Evolutionary conservation across 2,888 invertebrate genomes (phyloP), one percentile per base, ranked within the genome.

Genomic region (Tortricodes alternella): DNA sequence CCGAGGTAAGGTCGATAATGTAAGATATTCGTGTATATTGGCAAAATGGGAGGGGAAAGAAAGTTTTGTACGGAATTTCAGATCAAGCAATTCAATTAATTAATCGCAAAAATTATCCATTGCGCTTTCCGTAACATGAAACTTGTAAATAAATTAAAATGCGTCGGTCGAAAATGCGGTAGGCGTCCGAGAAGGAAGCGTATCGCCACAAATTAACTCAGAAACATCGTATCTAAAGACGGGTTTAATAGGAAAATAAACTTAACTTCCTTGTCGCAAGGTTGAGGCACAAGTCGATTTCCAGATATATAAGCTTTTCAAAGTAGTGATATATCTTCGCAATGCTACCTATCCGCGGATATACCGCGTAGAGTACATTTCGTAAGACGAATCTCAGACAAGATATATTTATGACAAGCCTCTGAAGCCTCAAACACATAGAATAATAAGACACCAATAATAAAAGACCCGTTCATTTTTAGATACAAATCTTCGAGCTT

Each of bases 61-160:
- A 8, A 44, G 16, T 37, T 11, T 18, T 18, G 27, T 18, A 44
- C 18, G 29, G 18, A 27, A 29, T n/a, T 15, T 24, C 29, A 44
- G 27, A 5, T 11, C 11, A 13, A 13, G 3, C 7, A 18, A n/a
- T 11, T n/a, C 16, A 29, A n/a, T 19, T 24, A 29, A 43, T 44
- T 15, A 18, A 37, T 18, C 16, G 18, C 29, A 18, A 18, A 44
- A 18, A 29, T n/a, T n/a, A n/a, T 29, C 29, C 41, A 5, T 27
- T 41, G 13, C 32, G 41, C 27, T 34, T 53, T 39, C 23, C 34
- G 19, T 43, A 37, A 16, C 39, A 24, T 39, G 23, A 21, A 37
- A 29, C 21, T 46, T 53, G 53, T 53, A 46, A 23, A 53, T 46
- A 53, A 32, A 7, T 6, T 37, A 21, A 39, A 34, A 23, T 23